Conservation (phyloP, 2,797 vertebrate genomes). For the Parambassis ranga region DNA sequence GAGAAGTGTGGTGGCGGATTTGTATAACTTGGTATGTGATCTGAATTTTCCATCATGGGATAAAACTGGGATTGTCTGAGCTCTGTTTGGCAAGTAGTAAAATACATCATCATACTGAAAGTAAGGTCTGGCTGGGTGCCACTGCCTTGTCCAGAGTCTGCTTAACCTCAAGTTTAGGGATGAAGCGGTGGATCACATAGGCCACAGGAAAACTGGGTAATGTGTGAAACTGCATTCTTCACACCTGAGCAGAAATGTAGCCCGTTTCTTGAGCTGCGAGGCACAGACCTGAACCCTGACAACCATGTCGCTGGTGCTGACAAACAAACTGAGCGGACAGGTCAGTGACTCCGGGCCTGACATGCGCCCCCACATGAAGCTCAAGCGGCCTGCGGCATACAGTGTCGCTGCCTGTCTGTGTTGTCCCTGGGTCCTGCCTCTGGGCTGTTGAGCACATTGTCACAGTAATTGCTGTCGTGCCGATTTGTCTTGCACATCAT, state of each 20-base stretch:
- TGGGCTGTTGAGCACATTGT: conserved; percentile 75
- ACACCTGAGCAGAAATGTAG: conserved; percentile 39
- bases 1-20: conserved; percentile 56
- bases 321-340: conserved; percentile 43
- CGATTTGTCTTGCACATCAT: conserved; percentile 83
- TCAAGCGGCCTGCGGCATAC: conserved; percentile 22
- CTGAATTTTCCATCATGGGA: conserved; percentile 71
- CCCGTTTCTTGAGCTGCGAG: conserved; percentile 13
- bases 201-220: conserved; percentile 35
- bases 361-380: conserved; percentile 54
- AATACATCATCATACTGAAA: conserved; percentile 70
- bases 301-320: conserved; percentile 41
- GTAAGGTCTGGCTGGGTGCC: conserved; percentile 61
- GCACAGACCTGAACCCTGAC: conserved; percentile 37
- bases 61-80: conserved; percentile 66
- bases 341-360: conserved; percentile 56
- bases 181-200: conserved; percentile 44
- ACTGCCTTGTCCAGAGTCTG: conserved; percentile 61
- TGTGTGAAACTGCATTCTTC: conserved; percentile 46
- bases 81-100: conserved; percentile 65
- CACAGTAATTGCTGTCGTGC: conserved; percentile 82
- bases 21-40: conserved; percentile 65
- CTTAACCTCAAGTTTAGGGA: conserved; percentile 63
- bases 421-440: conserved; percentile 66
- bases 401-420: conserved; percentile 57